Base-by-base conservation (phyloP, 1,140 invertebrate genomes). In the Lerema accius region DNA sequence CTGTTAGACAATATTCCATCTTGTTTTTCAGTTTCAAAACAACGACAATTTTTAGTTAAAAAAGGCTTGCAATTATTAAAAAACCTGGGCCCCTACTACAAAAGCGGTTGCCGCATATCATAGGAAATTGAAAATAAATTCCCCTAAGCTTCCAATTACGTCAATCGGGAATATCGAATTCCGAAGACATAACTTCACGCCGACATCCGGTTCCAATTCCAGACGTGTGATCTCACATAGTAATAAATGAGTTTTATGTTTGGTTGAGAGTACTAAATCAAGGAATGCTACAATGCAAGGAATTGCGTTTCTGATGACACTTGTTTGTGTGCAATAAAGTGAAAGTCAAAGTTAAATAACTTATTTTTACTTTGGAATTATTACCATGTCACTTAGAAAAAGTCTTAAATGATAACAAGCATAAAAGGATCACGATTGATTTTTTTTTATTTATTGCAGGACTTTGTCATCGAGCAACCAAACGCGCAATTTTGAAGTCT, bases 81-180 rank as follows among this genome's bases (percentile, higher is more conserved):
- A 37, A 37, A 37, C 7, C 9, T 53, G 43, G 64, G 51, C 50
- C 68, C 53, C 66, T 68, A 82, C 76, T 76, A 78, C 76, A 82
- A 77, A 80, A 74, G 76, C 77, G 77, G 71, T 81, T 74, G 77
- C 64, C 80, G 82, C 78, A 80, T 86, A 84, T 76, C 75, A 84
- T 86, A 80, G 82, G 78, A 88, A 87, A 90, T 90, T 88, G 84
- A 76, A 88, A 90, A 88, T 90, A 88, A 90, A 90, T 88, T 88
- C 87, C 87, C 82, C 78, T 88, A 90, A 90, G 85, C 87, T 82
- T 78, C 73, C 87, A 90, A 90, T 90, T 90, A 90, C 84, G 81
- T 67, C 82, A 81, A 80, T 85, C 85, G 81, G 50, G 73, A 84
- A 84, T 77, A 86, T 78, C 71, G 79, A 78, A 71, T 80, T 83